phyloP scores from a whole-genome alignment of 1,140 invertebrate species.

The Probaryconus sp. region DNA sequence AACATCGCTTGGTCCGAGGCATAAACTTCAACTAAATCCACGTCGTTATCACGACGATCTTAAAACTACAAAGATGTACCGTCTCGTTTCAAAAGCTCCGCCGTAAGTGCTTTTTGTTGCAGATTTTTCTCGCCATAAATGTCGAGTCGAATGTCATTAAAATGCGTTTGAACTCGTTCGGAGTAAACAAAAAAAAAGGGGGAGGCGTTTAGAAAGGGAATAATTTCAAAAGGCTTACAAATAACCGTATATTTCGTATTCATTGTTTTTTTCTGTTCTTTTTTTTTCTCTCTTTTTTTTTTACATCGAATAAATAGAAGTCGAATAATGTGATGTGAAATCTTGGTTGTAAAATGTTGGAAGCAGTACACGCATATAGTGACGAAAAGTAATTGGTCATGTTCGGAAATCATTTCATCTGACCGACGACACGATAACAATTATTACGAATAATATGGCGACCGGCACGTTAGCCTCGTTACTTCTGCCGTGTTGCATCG shows the following conservation, averaged over 20 bases:
- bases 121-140: constrained; percentile 32
- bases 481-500: constrained; percentile 84
- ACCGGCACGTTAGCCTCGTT: constrained; percentile 45
- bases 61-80: constrained; percentile 40
- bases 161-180: constrained; percentile 32
- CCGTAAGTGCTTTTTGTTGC: constrained; percentile 19
- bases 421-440: constrained; percentile 42
- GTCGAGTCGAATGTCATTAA: constrained; percentile 39
- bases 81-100: constrained; percentile 20
- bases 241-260: constrained; percentile 41
- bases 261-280: constrained; percentile 25
- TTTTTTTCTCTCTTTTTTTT: no score
- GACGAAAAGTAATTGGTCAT: constrained; percentile 17
- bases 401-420: constrained; percentile 52
- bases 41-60: constrained; percentile 43
- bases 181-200: background rate
- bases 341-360: constrained; percentile 48
- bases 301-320: constrained; percentile 46
- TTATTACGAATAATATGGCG: constrained; percentile 46
- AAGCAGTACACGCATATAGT: constrained; percentile 47
- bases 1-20: constrained; percentile 34
- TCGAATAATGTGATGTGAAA: constrained; percentile 11
- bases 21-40: constrained; percentile 48
- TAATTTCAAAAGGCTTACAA: constrained; percentile 41
- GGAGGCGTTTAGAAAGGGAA: constrained; percentile 17